Base-by-base conservation (phyloP, 2,888 invertebrate species). In the Nemapogon koenigi region DNA sequence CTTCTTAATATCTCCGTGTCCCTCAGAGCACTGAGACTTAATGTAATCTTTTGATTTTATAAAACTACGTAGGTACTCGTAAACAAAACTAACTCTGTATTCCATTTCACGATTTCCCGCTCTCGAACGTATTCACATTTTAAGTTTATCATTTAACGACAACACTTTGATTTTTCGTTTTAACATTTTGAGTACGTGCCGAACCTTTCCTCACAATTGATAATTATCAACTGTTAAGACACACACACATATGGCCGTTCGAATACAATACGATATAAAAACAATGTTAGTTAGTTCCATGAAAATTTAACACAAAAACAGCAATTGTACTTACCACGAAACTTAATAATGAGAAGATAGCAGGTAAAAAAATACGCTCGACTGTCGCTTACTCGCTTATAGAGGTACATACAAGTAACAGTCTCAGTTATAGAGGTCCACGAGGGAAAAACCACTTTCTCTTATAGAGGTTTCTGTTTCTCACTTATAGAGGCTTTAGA, bases 401-500 rank as follows among this genome's bases (percentile, higher is more conserved):
- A 11, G 29, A 11, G 29, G n/a, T 29, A 29, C 29, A 29, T 6
- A 29, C 14, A 41, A 42, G 41, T 33, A 19, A 25, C 38, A 25
- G 19, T 42, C 19, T 35, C 40, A 37, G 25, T 41, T 41, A 37
- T 35, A 35, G 36, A 42, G 39, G 39, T 37, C 29, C 30, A 41
- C 8, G 22, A 11, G 39, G 18, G 35, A 42, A 41, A 42, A 41
- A 27, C 26, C 28, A 38, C 41, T 42, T 16, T 41, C 41, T 41
- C 28, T 19, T 37, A 42, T 28, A 41, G 36, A 41, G 40, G 39
- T 41, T 41, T 41, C 35, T 42, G 32, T 41, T 41, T 41, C 30
- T 36, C 41, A 42, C 39, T 41, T 37, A 32, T 41, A 43, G 41
- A 41, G 36, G 41, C 36, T 41, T 41, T 42, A 16, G 30, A 36